Evolutionary conservation across 2,113 vertebrate genomes (phyloP).

Genomic region (Strix uralensis): DNA sequence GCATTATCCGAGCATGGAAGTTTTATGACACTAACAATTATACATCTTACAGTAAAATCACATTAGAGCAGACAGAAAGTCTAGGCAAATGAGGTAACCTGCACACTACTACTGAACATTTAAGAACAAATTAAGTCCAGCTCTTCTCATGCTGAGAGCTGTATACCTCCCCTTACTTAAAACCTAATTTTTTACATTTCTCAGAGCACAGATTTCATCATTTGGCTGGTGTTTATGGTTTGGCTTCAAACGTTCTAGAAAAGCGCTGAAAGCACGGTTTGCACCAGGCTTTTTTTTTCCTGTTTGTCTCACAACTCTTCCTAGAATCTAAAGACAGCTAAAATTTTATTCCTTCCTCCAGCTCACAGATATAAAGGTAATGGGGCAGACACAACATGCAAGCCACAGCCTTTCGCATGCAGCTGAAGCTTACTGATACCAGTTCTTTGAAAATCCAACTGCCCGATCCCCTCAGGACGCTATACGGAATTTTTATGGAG

Average conservation of each 20-base stretch:
- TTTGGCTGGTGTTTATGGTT: not conserved
- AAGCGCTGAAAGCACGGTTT: accelerated
- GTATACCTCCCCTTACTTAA: not conserved
- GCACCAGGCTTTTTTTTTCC: not conserved
- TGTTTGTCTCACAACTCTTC: not conserved
- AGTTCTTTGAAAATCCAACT: not conserved
- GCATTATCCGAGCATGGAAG: accelerated
- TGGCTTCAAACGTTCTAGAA: accelerated
- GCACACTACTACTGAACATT: not conserved
- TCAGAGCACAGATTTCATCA: not conserved
- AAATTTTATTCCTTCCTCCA: accelerated
- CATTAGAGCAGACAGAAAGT: not conserved
- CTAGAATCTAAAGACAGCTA: accelerated
- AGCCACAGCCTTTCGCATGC: accelerated
- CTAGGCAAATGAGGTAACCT: not conserved
- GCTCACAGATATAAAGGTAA: not conserved
- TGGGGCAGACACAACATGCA: accelerated
- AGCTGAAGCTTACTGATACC: not conserved
- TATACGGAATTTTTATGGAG: accelerated
- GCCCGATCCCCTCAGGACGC: accelerated
- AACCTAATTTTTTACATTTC: not conserved
- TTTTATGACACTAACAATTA: not conserved
- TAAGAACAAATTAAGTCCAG: not conserved
- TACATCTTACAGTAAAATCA: not conserved
- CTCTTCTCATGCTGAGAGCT: not conserved